Percentiles rank a stretch among this genome's conserved stretches.
These are phyloP conservation scores for Lasioglossum vierecki DNA, from an alignment of 2,888 invertebrate genomes.

Conservation along the genomic window DNA sequence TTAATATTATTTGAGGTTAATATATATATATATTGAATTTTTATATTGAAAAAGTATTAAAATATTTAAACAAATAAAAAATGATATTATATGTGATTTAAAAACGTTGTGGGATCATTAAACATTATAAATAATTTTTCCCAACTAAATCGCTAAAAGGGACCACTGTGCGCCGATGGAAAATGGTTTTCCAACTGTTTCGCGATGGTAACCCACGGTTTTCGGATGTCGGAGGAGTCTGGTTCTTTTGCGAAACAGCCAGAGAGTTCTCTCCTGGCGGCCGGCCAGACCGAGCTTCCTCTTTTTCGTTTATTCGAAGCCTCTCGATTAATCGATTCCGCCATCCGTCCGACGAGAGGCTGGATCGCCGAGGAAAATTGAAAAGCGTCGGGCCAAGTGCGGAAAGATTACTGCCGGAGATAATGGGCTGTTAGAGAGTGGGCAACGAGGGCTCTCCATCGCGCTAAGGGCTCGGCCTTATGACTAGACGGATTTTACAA, in stretches of 20 bases:
- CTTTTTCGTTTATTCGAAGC: conserved; percentile 40
- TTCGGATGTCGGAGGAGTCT: background rate
- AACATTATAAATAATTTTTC: too few relatives aligned
- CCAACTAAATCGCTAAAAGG: too few relatives aligned
- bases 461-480: background rate
- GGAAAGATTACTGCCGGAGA: conserved; percentile 61
- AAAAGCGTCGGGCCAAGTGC: conserved; percentile 54
- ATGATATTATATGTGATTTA: too few relatives aligned
- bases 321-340: conserved; percentile 67
- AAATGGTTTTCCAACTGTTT: background rate
- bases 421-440: conserved; percentile 56
- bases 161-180: too few relatives aligned
- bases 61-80: too few relatives aligned
- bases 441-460: conserved; percentile 4
- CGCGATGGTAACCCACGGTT: background rate
- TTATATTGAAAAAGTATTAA: too few relatives aligned
- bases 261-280: conserved; percentile 49
- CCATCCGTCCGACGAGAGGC: conserved; percentile 17
- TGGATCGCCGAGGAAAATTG: conserved; percentile 60
- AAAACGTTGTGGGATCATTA: too few relatives aligned
- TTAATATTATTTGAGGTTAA: too few relatives aligned
- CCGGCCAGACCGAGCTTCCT: conserved; percentile 51
- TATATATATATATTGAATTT: too few relatives aligned
- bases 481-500: background rate
- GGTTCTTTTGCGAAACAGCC: background rate